Conservation (phyloP, 1,140 invertebrate genomes). For the Holotrichia oblita region DNA sequence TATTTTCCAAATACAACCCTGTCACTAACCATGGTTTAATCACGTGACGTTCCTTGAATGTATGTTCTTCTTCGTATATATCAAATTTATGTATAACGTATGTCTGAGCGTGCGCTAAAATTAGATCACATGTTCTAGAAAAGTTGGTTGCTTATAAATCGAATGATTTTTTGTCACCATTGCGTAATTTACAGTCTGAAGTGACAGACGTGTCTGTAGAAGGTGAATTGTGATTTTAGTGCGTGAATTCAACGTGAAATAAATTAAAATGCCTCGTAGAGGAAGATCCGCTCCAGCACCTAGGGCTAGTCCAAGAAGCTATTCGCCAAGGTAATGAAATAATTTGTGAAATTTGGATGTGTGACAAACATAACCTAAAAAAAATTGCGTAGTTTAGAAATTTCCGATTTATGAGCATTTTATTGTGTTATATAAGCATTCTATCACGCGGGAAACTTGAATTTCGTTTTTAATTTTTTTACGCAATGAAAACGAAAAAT, state of each 20-base stretch:
- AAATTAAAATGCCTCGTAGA: neutral
- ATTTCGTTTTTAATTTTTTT: neutral
- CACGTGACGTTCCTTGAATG: neutral
- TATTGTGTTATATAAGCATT: neutral
- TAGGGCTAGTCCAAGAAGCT: neutral
- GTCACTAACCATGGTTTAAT: neutral
- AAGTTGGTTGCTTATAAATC: neutral
- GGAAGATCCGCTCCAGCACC: neutral
- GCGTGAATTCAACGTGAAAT: neutral
- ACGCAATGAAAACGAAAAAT: neutral
- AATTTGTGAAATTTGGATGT: neutral
- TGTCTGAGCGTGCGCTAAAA: neutral
- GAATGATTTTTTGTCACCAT: neutral
- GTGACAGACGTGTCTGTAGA: slow-evolving; percentile 2
- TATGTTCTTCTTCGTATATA: neutral
- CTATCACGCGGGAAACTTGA: neutral
- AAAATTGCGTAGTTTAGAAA: neutral
- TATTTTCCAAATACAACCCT: neutral
- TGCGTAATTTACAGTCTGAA: neutral
- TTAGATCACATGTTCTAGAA: slow-evolving; percentile 33
- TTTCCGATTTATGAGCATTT: neutral
- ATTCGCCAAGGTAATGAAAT: slow-evolving; percentile 2
- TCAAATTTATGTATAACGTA: neutral
- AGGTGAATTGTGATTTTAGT: neutral
- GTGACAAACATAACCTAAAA: neutral